Conservation (phyloP, 2,113 vertebrate species). For the Bos indicus region DNA sequence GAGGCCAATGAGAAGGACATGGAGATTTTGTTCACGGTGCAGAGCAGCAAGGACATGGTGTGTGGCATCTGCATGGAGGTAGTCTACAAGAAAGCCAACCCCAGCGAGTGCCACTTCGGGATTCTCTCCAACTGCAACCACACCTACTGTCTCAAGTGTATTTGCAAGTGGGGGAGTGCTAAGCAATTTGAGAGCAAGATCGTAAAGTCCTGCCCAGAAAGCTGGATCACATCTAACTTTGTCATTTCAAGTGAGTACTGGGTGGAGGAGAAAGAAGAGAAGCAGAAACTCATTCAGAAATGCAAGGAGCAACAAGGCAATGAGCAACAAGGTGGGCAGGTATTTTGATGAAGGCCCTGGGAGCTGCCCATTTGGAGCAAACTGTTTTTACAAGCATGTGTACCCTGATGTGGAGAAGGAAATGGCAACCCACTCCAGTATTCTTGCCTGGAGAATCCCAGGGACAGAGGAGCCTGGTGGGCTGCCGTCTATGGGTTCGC, state of each 20-base stretch:
- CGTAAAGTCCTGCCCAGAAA: conserved; percentile 99
- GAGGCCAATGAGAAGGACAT: conserved; percentile 99
- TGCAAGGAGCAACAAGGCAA: conserved; percentile 93
- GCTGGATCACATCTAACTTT: conserved; percentile 98
- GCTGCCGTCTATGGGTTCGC: too few relatives aligned
- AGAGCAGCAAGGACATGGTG: conserved; percentile 98
- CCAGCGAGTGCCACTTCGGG: conserved; percentile 93
- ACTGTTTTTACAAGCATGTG: conserved; percentile 98
- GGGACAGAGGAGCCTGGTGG: too few relatives aligned
- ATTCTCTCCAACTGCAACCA: conserved; percentile 98
- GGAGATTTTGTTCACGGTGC: conserved; percentile 97
- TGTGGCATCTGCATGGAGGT: conserved; percentile 99
- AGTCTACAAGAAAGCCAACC: conserved; percentile 96
- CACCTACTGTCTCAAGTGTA: conserved; percentile 98
- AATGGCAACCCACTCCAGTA: too few relatives aligned
- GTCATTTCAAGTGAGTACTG: conserved; percentile 99
- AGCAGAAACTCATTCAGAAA: conserved; percentile 98
- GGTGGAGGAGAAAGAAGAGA: conserved; percentile 99
- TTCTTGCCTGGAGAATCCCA: too few relatives aligned
- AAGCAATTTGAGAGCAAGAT: conserved; percentile 99
- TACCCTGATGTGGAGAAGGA: conserved; percentile 86
- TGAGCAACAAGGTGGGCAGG: conserved; percentile 96
- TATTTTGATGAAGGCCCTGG: conserved; percentile 98
- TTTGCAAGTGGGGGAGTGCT: conserved; percentile 98
- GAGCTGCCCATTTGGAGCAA: conserved; percentile 95